Conservation (phyloP, 2,888 invertebrate genomes). For the Galerucella calmariensis region DNA sequence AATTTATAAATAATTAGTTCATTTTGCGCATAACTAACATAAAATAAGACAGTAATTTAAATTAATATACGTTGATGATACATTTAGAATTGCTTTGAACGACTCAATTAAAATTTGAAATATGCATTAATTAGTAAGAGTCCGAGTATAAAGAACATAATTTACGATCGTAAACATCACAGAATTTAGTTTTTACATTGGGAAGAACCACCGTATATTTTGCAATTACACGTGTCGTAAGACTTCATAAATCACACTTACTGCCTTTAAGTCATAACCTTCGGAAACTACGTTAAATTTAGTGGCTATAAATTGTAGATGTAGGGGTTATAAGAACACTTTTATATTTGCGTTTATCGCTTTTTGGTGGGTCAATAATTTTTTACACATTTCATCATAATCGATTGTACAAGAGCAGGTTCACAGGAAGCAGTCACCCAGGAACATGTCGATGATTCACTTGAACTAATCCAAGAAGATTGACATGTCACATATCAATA, state of each 20-base stretch:
- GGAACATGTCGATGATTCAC: no score
- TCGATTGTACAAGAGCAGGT: no score
- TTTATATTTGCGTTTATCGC: constrained; percentile 19
- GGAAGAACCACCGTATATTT: constrained; percentile 37
- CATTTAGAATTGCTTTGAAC: constrained; percentile 57
- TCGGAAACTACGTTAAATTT: constrained; percentile 27
- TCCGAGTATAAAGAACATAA: constrained; percentile 55
- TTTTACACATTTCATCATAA: no score
- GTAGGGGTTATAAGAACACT: not conserved
- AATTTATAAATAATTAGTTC: not conserved
- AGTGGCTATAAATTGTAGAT: constrained; percentile 24
- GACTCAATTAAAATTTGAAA: constrained; percentile 59
- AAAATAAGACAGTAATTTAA: constrained; percentile 10
- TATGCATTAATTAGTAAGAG: constrained; percentile 59
- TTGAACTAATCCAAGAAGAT: no score
- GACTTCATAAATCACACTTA: constrained; percentile 40
- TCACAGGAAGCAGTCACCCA: no score
- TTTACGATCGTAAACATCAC: constrained; percentile 60
- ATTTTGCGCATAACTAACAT: not conserved
- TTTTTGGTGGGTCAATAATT: not conserved
- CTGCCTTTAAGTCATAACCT: constrained; percentile 19
- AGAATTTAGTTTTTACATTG: constrained; percentile 55
- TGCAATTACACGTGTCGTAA: constrained; percentile 49
- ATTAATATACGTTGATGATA: constrained; percentile 48
- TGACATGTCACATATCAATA: no score